phyloP scores from a whole-genome alignment of 2,797 vertebrate genomes.

The Crax fasciolata region DNA sequence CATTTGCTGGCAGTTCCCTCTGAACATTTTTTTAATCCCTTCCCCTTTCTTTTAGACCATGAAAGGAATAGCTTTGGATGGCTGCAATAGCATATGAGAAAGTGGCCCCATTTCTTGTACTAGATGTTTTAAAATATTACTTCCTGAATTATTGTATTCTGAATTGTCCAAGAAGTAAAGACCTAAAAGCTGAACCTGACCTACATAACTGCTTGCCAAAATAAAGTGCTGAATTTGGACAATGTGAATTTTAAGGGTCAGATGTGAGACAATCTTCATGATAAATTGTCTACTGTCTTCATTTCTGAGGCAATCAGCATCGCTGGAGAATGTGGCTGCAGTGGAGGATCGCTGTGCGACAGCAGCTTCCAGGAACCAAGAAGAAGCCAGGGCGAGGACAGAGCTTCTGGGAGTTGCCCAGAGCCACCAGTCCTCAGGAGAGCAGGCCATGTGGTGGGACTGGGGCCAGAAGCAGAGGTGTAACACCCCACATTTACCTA shows the following conservation, averaged over 20 bases:
- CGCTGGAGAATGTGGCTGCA: no score
- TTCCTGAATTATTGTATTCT: constrained; percentile 54
- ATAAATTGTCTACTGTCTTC: constrained; percentile 34
- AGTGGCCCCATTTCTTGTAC: constrained; percentile 29
- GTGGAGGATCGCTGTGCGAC: no score
- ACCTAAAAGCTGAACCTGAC: constrained; percentile 5
- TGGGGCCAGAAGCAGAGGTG: not conserved
- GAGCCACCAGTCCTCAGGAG: no score
- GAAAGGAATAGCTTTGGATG: constrained; percentile 48
- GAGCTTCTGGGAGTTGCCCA: no score
- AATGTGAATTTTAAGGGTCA: constrained; percentile 21
- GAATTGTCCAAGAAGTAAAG: constrained; percentile 46
- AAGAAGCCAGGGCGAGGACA: no score
- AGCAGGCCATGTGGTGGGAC: no score
- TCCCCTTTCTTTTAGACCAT: constrained; percentile 26
- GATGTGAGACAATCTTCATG: not conserved
- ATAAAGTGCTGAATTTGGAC: constrained; percentile 55
- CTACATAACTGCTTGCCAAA: not conserved
- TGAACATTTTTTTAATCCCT: not conserved
- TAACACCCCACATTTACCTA: not conserved
- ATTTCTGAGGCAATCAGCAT: not conserved
- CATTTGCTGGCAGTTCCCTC: constrained; percentile 1
- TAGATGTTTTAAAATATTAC: constrained; percentile 61
- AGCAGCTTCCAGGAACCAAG: no score
- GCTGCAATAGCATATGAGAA: constrained; percentile 13